phyloP scores from a whole-genome alignment of 2,888 invertebrate species.

The Cataglyphis cursor region DNA sequence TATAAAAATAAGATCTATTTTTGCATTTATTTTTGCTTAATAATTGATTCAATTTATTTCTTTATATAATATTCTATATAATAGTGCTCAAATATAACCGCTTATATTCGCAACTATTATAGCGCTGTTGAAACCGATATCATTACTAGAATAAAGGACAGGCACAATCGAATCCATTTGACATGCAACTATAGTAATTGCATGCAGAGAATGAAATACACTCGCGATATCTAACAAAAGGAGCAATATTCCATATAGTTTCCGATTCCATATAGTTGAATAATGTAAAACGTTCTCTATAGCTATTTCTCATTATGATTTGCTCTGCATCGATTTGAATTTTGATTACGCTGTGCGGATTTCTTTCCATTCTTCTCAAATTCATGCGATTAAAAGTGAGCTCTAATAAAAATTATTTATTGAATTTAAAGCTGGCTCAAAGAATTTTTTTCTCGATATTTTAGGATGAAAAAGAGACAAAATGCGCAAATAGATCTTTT shows the following conservation, averaged over 20 bases:
- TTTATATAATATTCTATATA: not conserved
- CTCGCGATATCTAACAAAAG: not conserved
- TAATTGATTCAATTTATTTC: not conserved
- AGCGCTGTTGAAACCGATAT: not conserved
- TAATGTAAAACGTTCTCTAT: slow-evolving; percentile 47
- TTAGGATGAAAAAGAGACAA: not conserved
- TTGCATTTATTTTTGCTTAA: not conserved
- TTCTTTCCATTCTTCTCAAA: not conserved
- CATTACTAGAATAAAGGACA: not conserved
- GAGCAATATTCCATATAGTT: not conserved
- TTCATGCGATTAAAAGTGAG: not conserved
- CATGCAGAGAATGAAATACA: not conserved
- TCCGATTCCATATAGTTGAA: slow-evolving; percentile 19
- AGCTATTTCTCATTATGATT: slow-evolving; percentile 29
- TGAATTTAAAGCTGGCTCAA: slow-evolving; percentile 67
- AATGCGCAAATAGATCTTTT: not conserved
- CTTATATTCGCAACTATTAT: not conserved
- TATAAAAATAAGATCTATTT: not conserved
- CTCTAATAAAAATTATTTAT: slow-evolving; percentile 82
- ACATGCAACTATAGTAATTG: slow-evolving; percentile 7
- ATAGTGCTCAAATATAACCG: not conserved
- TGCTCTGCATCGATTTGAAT: slow-evolving; percentile 62
- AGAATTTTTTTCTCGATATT: not conserved
- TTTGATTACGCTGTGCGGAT: slow-evolving; percentile 57
- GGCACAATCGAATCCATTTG: not conserved